These are phyloP conservation scores for Dryococelus australis DNA, from an alignment of 2,888 invertebrate species.

Conservation along the genomic window DNA sequence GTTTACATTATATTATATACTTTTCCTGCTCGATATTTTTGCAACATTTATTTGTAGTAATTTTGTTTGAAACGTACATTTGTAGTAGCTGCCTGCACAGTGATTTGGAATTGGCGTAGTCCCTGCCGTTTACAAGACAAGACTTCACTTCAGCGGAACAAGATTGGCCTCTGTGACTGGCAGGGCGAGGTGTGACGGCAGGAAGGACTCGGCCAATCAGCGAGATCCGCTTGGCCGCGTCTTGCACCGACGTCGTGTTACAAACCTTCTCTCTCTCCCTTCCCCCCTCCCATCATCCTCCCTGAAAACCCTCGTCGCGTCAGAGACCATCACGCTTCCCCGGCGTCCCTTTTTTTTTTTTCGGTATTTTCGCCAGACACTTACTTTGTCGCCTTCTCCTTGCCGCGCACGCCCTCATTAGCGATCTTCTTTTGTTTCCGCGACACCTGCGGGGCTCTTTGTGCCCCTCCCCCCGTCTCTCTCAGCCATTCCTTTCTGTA, in stretches of 20 bases:
- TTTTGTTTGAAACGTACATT: too few species aligned
- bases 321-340: too few species aligned
- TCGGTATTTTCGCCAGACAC: constrained; percentile 4
- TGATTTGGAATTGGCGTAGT: too few species aligned
- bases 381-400: neutral
- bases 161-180: too few species aligned
- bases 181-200: neutral
- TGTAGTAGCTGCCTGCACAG: too few species aligned
- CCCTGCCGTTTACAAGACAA: too few species aligned
- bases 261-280: neutral
- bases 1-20: too few species aligned
- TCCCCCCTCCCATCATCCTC: neutral
- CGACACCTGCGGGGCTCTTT: constrained; percentile 16
- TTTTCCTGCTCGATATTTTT: too few species aligned
- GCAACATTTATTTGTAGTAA: too few species aligned
- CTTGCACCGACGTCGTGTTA: neutral
- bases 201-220: neutral
- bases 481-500: neutral
- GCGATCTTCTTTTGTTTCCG: constrained; percentile 16
- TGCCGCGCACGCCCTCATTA: constrained; percentile 3
- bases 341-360: constrained; percentile 16
- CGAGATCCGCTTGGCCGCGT: neutral
- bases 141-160: too few species aligned
- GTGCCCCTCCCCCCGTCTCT: neutral
- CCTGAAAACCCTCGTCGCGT: too few species aligned